A percentile compares a stretch with the other conserved stretches of the same genome.
phyloP scores from a whole-genome alignment of 2,888 invertebrate species.

The Podotricha telesiphe region DNA sequence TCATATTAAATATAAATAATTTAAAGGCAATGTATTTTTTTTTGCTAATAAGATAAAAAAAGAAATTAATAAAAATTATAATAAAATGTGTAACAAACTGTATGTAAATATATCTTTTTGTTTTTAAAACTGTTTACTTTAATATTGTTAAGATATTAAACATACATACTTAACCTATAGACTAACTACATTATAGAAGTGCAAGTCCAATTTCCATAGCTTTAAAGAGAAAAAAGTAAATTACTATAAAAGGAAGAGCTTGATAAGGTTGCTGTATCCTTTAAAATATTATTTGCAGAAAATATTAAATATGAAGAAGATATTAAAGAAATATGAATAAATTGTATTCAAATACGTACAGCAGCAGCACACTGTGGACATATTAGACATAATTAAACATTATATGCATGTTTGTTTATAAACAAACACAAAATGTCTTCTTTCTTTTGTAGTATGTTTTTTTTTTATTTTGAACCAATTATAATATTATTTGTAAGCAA shows the following conservation, averaged over 20 bases:
- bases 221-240: not conserved
- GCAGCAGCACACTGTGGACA: conserved; percentile 26
- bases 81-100: too few relatives aligned
- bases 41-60: too few relatives aligned
- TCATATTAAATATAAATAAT: too few relatives aligned
- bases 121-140: not conserved
- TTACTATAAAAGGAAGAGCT: conserved; percentile 1
- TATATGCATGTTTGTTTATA: conserved; percentile 13
- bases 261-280: not conserved
- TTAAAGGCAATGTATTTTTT: too few relatives aligned
- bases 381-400: conserved; percentile 20
- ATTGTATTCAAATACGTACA: conserved; percentile 21
- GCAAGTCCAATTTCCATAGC: not conserved
- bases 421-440: not conserved
- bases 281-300: not conserved
- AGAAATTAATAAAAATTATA: too few relatives aligned
- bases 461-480: too few relatives aligned
- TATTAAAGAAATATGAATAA: not conserved
- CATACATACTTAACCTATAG: not conserved
- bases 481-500: too few relatives aligned
- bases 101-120: too few relatives aligned
- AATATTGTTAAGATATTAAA: not conserved
- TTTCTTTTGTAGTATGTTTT: too few relatives aligned
- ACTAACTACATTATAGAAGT: conserved; percentile 9
- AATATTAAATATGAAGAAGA: not conserved